Evolutionary conservation across 1,140 invertebrate genomes (phyloP), one percentile per base, ranked within the genome.

Genomic region (Wiebesia pumilae): DNA sequence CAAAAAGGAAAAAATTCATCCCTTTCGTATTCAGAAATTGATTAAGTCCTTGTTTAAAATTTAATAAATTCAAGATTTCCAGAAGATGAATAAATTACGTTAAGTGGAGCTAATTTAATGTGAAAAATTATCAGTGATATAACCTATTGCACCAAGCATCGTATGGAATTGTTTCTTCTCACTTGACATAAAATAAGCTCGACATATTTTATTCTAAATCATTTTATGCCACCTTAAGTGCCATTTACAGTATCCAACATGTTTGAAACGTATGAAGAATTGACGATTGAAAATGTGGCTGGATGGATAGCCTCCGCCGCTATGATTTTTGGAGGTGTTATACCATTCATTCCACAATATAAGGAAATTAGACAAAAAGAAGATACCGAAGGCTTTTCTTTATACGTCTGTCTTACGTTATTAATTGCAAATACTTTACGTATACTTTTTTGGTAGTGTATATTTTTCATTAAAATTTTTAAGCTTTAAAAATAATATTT

Each of bases 351-450:
- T 88, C 98, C 98, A 27, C 98, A 99, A 92, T 99, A 99, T 91
- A 94, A 95, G 88, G 97, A 99, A 94, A 99, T 99, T 81, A 97
- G 96, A 91, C 95, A 95, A 89, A 97, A 97, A 40, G 96, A 98
- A 92, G 98, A 99, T 94, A 96, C 98, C 33, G 98, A 98, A 90
- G 99, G 99, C 9, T 99, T 99, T 94, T 99, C 98, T 0, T 94
- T 99, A 9, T 98, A 98, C 92, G 99, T 99, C 65, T 99, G 99
- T 92, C 94, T 99, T 58, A 97, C 98, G 7, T 95, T 99, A 35
- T 94, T 99, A 54, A 95, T 99, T 91, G 99, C 99, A 65, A 99
- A 99, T 92, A 99, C 98, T 82, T 95, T 99, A 73, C 96, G 99
- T 89, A 99, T 99, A 92, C 94, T 99, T 85, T 99, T 99, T 95